Percentiles rank a stretch among this genome's conserved stretches.
These are phyloP conservation scores for Agonum fuliginosum DNA, from an alignment of 2,888 invertebrate genomes.

Conservation along the genomic window DNA sequence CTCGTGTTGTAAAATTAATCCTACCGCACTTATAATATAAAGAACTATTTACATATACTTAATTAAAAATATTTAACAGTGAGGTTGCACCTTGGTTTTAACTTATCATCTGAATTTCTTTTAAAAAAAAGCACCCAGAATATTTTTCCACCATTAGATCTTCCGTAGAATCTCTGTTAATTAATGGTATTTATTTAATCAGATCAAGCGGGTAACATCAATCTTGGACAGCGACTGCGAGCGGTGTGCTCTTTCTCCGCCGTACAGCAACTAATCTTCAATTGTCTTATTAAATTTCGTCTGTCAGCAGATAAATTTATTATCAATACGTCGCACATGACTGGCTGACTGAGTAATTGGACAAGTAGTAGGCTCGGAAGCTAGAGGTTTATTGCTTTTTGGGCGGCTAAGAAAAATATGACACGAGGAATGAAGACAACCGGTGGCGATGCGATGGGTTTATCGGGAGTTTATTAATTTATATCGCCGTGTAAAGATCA, in stretches of 20 bases:
- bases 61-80: background rate
- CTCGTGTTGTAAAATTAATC: too few relatives aligned
- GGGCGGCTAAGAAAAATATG: constrained; percentile 4
- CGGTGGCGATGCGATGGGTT: background rate
- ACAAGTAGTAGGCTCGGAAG: constrained; percentile 22
- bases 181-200: constrained; percentile 55
- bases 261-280: constrained; percentile 42
- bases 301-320: constrained; percentile 52
- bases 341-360: constrained; percentile 21
- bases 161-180: constrained; percentile 40
- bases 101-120: constrained; percentile 9
- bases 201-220: constrained; percentile 55
- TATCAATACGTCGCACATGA: constrained; percentile 38
- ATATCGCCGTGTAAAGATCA: background rate
- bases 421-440: background rate
- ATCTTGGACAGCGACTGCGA: constrained; percentile 20
- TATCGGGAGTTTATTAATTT: constrained; percentile 15
- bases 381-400: constrained; percentile 36
- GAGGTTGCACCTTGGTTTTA: background rate
- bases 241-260: constrained; percentile 40
- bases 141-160: constrained; percentile 30
- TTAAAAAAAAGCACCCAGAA: background rate
- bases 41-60: too few relatives aligned
- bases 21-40: too few relatives aligned
- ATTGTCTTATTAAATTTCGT: constrained; percentile 58